Evolutionary conservation across 1,140 invertebrate species (phyloP), one percentile per base, ranked within the genome.

Genomic region (Yoshiicerus persimilis): DNA sequence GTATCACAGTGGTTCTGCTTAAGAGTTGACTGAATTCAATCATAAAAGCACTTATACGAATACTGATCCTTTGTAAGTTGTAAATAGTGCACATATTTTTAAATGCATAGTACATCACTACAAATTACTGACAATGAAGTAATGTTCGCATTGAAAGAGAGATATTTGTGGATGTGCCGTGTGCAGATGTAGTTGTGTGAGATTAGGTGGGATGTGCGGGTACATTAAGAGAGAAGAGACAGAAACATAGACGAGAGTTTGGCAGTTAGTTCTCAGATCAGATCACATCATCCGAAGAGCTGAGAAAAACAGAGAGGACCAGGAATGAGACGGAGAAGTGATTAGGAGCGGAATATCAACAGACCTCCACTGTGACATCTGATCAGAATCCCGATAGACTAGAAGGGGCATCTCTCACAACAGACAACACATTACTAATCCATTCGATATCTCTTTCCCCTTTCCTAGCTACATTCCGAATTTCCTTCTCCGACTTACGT

Each of bases 321-420:
- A 34, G 20, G 6, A 80, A 20, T 30, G 25, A 70, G 75, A 80
- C 30, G 75, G 38, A 80, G 75, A 80, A 80, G 75, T 80, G 75
- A 80, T 80, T 80, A 80, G 75, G 75, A 80, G 75, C 34, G 75
- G 75, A 80, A 80, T 32, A 80, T 80, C 75, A 80, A 56, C 41
- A 84, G 83, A 84, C 83, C 83, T 84, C 83, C 83, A 84, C 83
- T 84, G 47, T 84, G 83, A 84, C 83, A 84, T 84, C 83, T 62
- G 83, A 84, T 84, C 75, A 80, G 75, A 80, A 80, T 80, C 75
- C 34, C 75, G 75, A 80, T 80, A 80, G 75, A 80, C 75, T 80
- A 34, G 75, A 80, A 80, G 75, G 75, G 75, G 75, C 75, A 80
- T 80, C 75, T 34, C 75, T 34, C 75, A 38, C 27, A 20, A 20